These are phyloP conservation scores for Lethenteron camtschaticum DNA, from an alignment of 2,113 vertebrate species.

Conservation along the genomic window DNA sequence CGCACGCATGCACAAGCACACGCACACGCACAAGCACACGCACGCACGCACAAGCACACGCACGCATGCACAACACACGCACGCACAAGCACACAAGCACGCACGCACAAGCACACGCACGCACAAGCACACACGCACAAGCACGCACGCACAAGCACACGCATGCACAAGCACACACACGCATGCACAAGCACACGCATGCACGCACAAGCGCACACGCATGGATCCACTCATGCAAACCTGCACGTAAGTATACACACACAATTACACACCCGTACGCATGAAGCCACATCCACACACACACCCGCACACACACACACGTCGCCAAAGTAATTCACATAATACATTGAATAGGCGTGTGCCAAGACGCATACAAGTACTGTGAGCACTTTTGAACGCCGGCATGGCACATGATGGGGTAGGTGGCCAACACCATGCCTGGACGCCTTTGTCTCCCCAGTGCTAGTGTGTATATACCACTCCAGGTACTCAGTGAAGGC, in stretches of 20 bases:
- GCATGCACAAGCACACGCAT: conserved; percentile 7
- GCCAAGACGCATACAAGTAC: no score
- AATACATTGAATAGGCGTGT: no score
- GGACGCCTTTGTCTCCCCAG: no score
- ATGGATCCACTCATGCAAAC: conserved; percentile 12
- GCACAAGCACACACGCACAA: conserved; percentile 8
- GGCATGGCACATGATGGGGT: no score
- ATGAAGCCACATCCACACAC: not conserved
- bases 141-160: not conserved
- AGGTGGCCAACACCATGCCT: no score
- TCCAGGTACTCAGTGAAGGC: no score
- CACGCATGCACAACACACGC: not conserved
- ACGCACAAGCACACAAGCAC: not conserved
- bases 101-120: conserved; percentile 9
- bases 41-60: conserved; percentile 7
- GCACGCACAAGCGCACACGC: conserved; percentile 14
- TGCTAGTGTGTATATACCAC: no score
- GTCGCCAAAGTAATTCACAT: no score
- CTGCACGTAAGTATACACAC: not conserved
- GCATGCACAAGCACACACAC: conserved; percentile 3
- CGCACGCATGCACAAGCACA: conserved; percentile 7
- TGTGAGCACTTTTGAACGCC: no score
- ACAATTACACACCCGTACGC: not conserved
- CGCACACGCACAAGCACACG: not conserved
- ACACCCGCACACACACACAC: not conserved